Percentiles rank a stretch among this genome's conserved stretches.
Conservation (phyloP, 1,140 invertebrate genomes). For the Hydropsyche tenuis region DNA sequence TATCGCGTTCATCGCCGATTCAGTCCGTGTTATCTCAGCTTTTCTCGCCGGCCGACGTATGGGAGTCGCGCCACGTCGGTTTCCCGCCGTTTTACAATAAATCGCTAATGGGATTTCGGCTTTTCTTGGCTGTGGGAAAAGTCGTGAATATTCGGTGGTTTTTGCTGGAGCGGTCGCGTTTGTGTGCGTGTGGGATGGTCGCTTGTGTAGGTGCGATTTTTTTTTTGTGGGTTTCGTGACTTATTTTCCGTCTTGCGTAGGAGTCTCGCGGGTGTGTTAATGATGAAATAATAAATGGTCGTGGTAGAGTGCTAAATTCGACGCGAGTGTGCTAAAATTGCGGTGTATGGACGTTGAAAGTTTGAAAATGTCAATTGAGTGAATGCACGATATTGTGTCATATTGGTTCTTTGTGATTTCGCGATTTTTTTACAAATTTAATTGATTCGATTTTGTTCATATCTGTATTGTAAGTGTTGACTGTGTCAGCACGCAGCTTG, state of each 20-base stretch:
- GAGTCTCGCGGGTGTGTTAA: not conserved
- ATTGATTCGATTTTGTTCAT: not conserved
- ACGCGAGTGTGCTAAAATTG: not conserved
- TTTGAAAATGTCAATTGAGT: not conserved
- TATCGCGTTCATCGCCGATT: slow-evolving; percentile 46
- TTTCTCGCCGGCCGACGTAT: slow-evolving; percentile 20
- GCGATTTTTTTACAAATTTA: not conserved
- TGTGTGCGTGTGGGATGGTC: no score
- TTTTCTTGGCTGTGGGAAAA: not conserved
- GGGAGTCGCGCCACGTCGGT: not conserved
- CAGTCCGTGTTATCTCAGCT: slow-evolving; percentile 43
- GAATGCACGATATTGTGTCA: no score
- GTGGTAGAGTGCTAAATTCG: not conserved
- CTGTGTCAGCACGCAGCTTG: not conserved
- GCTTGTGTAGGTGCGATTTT: no score
- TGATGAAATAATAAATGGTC: slow-evolving; percentile 2
- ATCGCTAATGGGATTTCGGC: slow-evolving; percentile 31
- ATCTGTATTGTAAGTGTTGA: not conserved
- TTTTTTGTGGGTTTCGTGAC: no score
- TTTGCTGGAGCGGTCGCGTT: no score
- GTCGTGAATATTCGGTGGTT: no score
- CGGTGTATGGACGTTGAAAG: not conserved
- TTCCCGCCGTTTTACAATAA: slow-evolving; percentile 28
- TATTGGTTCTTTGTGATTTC: no score
- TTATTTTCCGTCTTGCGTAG: no score